Base-by-base conservation (phyloP, 2,113 vertebrate genomes). In the Stigmatopora nigra region DNA sequence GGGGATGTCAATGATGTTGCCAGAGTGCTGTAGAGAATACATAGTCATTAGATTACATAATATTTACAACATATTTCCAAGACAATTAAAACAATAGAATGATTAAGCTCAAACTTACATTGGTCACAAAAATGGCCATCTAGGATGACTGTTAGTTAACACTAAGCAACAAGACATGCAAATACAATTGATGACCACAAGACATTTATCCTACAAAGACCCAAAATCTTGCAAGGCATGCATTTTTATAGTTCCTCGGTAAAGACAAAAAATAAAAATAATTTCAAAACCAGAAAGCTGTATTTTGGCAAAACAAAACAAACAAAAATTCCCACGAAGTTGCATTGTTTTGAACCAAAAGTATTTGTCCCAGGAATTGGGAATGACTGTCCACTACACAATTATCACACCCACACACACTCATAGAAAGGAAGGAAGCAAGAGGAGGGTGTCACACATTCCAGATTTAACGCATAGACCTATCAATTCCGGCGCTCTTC, bases 401-500 rank as follows among this genome's bases (percentile, higher is more conserved):
- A 41, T 41, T 3, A 41, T 8, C 55, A 16, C 55, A 4, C 25
- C 15, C 31, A 19, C 57, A 60, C 35, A 19, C 31, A 19, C 57
- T 41, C 35, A 19, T 1, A 36, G 16, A 71, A 79, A 68, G 61
- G 72, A 75, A 44, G 61, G 62, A 76, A 68, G n/a, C 51, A 63
- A 60, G 71, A 75, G 69, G 70, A 65, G 71, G 80, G 65, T 55
- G 83, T 81, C 82, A 88, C 82, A 87, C 89, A 90, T 91, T 91
- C 86, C 87, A 67, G 59, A 49, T 41, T 72, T 84, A 85, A 88
- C 87, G 85, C 83, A 84, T 45, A 75, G 70, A 77, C 83, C 82
- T 90, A 88, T 90, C 78, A 80, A 91, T 89, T 88, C 82, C 77
- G 58, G 78, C 88, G 58, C 82, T 63, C 36, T 67, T 86, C 89